These are phyloP conservation scores for Solen grandis DNA, from an alignment of 1,140 invertebrate species.

Conservation along the genomic window DNA sequence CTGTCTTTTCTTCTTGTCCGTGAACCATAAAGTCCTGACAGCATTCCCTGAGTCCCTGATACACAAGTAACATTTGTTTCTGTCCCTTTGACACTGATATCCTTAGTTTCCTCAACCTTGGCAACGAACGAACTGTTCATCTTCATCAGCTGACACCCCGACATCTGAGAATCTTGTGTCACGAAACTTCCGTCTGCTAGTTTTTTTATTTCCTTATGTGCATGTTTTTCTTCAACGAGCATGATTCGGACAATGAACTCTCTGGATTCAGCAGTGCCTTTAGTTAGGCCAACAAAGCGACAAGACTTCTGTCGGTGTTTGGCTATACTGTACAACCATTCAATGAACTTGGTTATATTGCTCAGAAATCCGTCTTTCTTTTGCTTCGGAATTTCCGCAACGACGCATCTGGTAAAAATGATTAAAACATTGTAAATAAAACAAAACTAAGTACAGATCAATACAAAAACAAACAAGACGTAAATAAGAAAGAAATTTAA, in stretches of 20 bases:
- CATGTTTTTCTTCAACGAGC: too few relatives aligned
- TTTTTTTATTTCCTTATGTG: too few relatives aligned
- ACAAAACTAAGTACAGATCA: not conserved
- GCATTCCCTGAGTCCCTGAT: not conserved
- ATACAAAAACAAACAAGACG: not conserved
- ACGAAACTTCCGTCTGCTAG: too few relatives aligned
- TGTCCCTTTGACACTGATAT: not conserved
- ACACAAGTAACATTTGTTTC: not conserved
- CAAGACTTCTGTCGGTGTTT: not conserved
- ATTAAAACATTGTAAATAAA: too few relatives aligned
- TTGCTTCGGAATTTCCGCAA: constrained; percentile 18
- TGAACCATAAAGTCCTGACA: constrained; percentile 1
- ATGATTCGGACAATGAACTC: too few relatives aligned
- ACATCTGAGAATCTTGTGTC: too few relatives aligned
- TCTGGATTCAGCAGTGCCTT: too few relatives aligned
- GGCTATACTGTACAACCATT: constrained; percentile 5
- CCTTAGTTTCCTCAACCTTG: too few relatives aligned
- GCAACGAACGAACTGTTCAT: too few relatives aligned
- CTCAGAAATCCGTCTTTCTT: not conserved
- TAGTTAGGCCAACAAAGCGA: constrained; percentile 10
- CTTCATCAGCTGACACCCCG: too few relatives aligned
- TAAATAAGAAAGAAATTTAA: too few relatives aligned
- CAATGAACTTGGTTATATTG: constrained; percentile 9
- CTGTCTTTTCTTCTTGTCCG: too few relatives aligned
- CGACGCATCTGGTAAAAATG: constrained; percentile 2